Evolutionary conservation across 1,140 invertebrate genomes (phyloP).

Genomic region (Sminthurinus signatus): DNA sequence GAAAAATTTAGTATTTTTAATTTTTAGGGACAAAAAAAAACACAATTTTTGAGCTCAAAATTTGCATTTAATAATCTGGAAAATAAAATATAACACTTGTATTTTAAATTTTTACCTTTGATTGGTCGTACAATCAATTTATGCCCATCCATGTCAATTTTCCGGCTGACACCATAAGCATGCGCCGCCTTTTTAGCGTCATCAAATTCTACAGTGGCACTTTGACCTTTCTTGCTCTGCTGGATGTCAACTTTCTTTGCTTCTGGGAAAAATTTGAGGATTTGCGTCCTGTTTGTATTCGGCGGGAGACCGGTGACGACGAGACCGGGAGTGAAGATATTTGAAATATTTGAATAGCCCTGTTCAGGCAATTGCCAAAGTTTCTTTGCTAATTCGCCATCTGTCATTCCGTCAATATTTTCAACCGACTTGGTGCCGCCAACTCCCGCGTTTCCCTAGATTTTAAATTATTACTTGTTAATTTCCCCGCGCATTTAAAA

Average conservation of each 20-base stretch:
- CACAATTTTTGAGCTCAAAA: too few relatives aligned
- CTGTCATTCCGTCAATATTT: not conserved
- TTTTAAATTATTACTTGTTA: not conserved
- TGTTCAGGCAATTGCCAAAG: not conserved
- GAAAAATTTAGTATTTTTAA: too few relatives aligned
- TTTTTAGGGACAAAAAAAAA: too few relatives aligned
- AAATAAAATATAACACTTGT: too few relatives aligned
- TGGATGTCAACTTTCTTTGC: not conserved
- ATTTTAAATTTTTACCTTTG: too few relatives aligned
- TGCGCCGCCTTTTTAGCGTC: too few relatives aligned
- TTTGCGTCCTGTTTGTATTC: not conserved
- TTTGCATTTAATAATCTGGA: too few relatives aligned
- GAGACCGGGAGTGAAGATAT: not conserved
- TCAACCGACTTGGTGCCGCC: not conserved
- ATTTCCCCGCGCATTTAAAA: not conserved
- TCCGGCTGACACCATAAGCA: too few relatives aligned
- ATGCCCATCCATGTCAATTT: too few relatives aligned
- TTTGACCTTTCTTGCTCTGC: too few relatives aligned
- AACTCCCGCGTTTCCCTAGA: not conserved
- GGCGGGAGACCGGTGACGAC: not conserved
- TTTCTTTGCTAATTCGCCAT: conserved; percentile 3
- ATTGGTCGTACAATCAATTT: too few relatives aligned
- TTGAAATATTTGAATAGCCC: not conserved
- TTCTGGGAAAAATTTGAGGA: not conserved
- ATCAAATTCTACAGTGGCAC: too few relatives aligned